Base-by-base conservation (phyloP, 2,888 invertebrate genomes). In the Sesia bembeciformis region DNA sequence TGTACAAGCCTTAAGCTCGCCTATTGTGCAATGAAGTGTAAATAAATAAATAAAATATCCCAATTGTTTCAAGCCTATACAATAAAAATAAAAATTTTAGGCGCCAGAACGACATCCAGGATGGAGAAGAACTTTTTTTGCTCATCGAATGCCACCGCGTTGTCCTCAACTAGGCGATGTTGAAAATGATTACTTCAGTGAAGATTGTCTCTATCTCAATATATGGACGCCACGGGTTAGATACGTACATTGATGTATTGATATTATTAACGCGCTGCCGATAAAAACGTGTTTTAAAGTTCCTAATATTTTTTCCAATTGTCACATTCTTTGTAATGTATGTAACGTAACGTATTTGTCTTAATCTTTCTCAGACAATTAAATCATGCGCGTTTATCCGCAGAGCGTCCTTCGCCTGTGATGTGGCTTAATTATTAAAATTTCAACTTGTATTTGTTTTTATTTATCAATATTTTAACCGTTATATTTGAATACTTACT, bases 171-270 rank as follows among this genome's bases (percentile, higher is more conserved):
- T 90, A 52, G 73, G 60, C 43, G 76, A 74, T 56, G 65, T 68
- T 52, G 72, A 66, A 54, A 74, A 66, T 49, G 74, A 75, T 42
- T 82, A 68, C 64, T 77, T 65, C 70, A 91, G 85, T 59, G 96
- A 97, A 86, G 96, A 98, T 79, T 98, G 98, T 70, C 91, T 98
- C n/a, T 96, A 94, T 73, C 82, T 98, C 53, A 97, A 97, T 72
- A 93, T 98, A 60, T 98, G 97, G 96, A 93, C 94, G 3, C 95
- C 97, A 51, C 92, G 93, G 91, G 94, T 94, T 65, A 62, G 68
- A 57, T 54, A 52, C 7, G 5, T 6, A 6, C 1, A 42, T 42
- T 42, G 42, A 6, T 42, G 2, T 42, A 42, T 6, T 42, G 5
- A 6, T 42, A 42, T 7, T 5, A 42, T 6, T 42, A 42, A 42